Evolutionary conservation across 2,888 invertebrate species (phyloP).

Genomic region (Drosophila anceps): DNA sequence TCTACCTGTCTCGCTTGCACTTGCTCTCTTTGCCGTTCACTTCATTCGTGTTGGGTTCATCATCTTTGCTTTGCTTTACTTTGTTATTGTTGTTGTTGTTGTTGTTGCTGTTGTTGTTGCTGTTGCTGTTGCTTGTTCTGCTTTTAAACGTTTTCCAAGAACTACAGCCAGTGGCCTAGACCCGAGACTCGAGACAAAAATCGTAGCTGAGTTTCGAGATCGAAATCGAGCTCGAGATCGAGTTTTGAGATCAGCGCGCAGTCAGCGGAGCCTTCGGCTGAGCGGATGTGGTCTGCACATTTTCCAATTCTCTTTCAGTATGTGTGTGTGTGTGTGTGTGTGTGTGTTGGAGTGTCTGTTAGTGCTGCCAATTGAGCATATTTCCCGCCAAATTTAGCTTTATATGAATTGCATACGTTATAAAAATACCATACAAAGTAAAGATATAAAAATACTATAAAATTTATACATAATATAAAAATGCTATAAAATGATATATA

Average conservation of each 20-base stretch:
- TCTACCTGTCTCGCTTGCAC: background rate
- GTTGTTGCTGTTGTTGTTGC: background rate
- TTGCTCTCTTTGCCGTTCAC: constrained; percentile 33
- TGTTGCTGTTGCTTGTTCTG: constrained; percentile 51
- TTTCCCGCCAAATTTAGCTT: background rate
- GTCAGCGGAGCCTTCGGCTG: constrained; percentile 40
- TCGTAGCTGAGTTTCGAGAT: constrained; percentile 31
- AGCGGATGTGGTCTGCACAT: constrained; percentile 73
- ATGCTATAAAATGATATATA: too few relatives aligned
- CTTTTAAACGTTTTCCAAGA: constrained; percentile 76
- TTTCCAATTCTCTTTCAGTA: constrained; percentile 42
- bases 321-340: constrained; percentile 12
- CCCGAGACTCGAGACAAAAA: constrained; percentile 25
- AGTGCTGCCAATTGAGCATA: background rate
- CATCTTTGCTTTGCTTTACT: constrained; percentile 34
- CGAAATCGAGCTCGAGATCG: constrained; percentile 30
- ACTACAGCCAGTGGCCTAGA: constrained; percentile 64
- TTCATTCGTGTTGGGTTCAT: constrained; percentile 49
- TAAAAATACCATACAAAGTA: background rate
- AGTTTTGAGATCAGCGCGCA: constrained; percentile 28
- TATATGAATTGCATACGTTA: background rate
- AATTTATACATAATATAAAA: background rate
- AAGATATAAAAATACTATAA: background rate
- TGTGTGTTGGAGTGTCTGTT: background rate
- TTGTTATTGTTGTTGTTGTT: too few relatives aligned